These are phyloP conservation scores for Eucera pruinosa DNA, from an alignment of 2,888 invertebrate genomes.

Conservation along the genomic window DNA sequence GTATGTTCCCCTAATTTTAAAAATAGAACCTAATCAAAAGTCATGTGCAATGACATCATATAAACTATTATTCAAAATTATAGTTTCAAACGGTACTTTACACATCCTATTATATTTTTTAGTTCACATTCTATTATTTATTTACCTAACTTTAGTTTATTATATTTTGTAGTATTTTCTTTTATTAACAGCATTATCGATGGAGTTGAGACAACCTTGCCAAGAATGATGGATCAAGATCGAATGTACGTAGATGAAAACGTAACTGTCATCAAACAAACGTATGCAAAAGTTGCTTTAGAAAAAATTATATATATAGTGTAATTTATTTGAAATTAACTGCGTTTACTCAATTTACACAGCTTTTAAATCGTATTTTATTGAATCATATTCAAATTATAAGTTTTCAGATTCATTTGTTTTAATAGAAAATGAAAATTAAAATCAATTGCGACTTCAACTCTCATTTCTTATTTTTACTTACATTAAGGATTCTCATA, in stretches of 20 bases:
- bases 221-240: conserved; percentile 18
- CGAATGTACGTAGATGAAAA: conserved; percentile 24
- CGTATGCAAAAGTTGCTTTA: conserved; percentile 29
- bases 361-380: no score
- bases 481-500: no score
- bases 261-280: conserved; percentile 39
- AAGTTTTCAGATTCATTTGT: not conserved
- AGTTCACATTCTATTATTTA: not conserved
- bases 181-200: not conserved
- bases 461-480: not conserved
- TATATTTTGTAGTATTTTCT: not conserved
- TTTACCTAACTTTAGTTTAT: not conserved
- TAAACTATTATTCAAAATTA: not conserved
- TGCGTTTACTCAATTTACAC: not conserved
- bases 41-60: not conserved
- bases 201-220: not conserved
- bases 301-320: not conserved
- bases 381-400: not conserved
- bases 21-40: not conserved
- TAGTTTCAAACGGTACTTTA: not conserved
- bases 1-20: not conserved
- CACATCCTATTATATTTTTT: not conserved
- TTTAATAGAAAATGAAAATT: not conserved
- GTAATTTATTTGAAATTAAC: not conserved
- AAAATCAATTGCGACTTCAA: not conserved